Evolutionary conservation across 2,797 vertebrate species (phyloP).

Genomic region (Anguilla obscura): DNA sequence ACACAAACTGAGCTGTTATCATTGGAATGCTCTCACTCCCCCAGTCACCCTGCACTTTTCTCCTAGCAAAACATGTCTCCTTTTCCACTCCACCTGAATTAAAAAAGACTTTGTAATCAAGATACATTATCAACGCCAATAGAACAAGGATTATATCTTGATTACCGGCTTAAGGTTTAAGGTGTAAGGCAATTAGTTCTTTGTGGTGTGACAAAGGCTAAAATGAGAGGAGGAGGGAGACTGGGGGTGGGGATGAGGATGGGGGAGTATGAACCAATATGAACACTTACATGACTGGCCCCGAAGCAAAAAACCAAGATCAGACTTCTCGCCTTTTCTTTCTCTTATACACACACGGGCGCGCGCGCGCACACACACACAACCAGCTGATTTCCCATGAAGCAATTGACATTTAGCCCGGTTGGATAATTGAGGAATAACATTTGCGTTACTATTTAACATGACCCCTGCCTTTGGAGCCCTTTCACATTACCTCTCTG

Average conservation of each 20-base stretch:
- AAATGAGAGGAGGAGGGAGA: conserved; percentile 25
- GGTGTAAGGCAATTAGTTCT: conserved; percentile 42
- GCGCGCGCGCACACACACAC: conserved; percentile 31
- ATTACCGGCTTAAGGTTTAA: conserved; percentile 44
- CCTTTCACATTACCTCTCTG: conserved; percentile 89
- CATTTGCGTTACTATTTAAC: conserved; percentile 97
- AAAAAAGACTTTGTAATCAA: conserved; percentile 38
- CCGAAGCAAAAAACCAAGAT: conserved; percentile 53
- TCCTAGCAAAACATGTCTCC: background rate
- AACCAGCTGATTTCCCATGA: conserved; percentile 73
- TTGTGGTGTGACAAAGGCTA: conserved; percentile 42
- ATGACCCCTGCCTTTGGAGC: conserved; percentile 88
- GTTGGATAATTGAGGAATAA: conserved; percentile 97
- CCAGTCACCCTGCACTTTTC: conserved; percentile 50
- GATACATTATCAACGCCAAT: conserved; percentile 30
- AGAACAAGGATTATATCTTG: conserved; percentile 35
- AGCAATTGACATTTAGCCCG: conserved; percentile 94
- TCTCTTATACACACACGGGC: conserved; percentile 43
- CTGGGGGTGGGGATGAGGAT: conserved; percentile 16
- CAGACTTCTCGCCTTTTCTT: conserved; percentile 49
- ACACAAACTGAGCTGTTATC: conserved; percentile 62
- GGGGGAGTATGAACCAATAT: conserved; percentile 39
- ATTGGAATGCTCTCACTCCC: conserved; percentile 61
- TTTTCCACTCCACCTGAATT: background rate
- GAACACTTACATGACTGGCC: conserved; percentile 57